Evolutionary conservation across 2,888 invertebrate genomes (phyloP), one percentile per base, ranked within the genome.

Genomic region (Sphaerophoria rueppellii): DNA sequence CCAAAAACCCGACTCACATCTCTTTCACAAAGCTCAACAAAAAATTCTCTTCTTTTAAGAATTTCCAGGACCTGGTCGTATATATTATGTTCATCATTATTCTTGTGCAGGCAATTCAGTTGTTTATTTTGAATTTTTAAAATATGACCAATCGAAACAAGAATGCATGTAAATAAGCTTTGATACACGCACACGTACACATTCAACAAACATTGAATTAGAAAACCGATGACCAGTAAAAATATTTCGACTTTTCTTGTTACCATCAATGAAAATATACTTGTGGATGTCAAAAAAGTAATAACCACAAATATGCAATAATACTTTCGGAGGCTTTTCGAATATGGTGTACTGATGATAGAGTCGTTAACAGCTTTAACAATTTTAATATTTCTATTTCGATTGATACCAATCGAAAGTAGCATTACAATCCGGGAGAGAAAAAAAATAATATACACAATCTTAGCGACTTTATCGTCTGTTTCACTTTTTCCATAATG

Each of bases 401-500:
- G 57, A 14, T 14, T 6, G 2, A 57, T 5, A 14, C n/a, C 35
- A 6, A 57, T 14, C 14, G 14, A n/a, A n/a, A 37, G 7, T 7
- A 37, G 2, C 14, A 37, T 35, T 14, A 7, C 4, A 37, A 57
- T 1, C 37, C 57, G n/a, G 4, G 34, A 34, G 0, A 57, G 35
- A 4, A 14, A 37, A n/a, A 35, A 35, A 6, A 57, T 6, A 12
- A 35, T 57, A 35, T 37, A 57, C n/a, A 37, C 7, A 37, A 57
- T 35, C 4, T 37, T n/a, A 7, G 37, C 32, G 14, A 34, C 37
- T 37, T 57, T 57, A n/a, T 57, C 57, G 4, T 4, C 57, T 14
- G 57, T 57, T 37, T 57, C 57, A 12, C 14, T 34, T 0, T 57
- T 57, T 57, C 57, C 57, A 14, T 9, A 57, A 57, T 57, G 57